Evolutionary conservation across 2,113 vertebrate species (phyloP).

Genomic region (Lasiurus borealis): DNA sequence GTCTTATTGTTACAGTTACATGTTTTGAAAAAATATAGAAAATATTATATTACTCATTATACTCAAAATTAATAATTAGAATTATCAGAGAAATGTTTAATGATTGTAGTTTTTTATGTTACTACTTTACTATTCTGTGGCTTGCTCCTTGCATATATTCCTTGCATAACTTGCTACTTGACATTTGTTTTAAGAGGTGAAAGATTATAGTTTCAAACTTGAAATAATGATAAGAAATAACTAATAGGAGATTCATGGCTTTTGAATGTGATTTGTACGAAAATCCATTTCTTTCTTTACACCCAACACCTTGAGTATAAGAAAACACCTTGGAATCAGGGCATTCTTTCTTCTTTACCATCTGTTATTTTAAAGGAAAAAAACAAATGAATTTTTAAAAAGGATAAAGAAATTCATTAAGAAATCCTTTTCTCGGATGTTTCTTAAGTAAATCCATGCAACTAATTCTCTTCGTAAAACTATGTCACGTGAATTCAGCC

Average conservation of each 20-base stretch:
- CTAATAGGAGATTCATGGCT: neutral
- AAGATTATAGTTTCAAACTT: constrained; percentile 8
- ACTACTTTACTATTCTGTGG: neutral
- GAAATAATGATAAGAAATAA: neutral
- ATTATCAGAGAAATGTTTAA: constrained; percentile 17
- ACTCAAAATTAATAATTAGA: neutral
- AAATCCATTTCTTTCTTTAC: neutral
- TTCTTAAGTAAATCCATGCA: neutral
- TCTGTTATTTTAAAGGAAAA: constrained; percentile 24
- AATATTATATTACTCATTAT: neutral
- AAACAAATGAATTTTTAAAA: neutral
- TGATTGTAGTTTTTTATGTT: neutral
- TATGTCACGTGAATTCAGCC: neutral
- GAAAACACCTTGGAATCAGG: neutral
- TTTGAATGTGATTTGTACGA: neutral
- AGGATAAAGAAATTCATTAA: neutral
- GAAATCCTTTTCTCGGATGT: neutral
- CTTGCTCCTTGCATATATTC: neutral
- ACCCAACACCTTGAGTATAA: neutral
- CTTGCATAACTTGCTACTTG: neutral
- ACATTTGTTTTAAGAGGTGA: constrained; percentile 37
- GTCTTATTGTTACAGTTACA: neutral
- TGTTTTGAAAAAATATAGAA: neutral
- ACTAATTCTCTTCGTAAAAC: neutral
- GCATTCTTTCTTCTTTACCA: neutral